These are phyloP conservation scores for Rhopalosiphum padi DNA, from an alignment of 1,140 invertebrate species.

Conservation along the genomic window DNA sequence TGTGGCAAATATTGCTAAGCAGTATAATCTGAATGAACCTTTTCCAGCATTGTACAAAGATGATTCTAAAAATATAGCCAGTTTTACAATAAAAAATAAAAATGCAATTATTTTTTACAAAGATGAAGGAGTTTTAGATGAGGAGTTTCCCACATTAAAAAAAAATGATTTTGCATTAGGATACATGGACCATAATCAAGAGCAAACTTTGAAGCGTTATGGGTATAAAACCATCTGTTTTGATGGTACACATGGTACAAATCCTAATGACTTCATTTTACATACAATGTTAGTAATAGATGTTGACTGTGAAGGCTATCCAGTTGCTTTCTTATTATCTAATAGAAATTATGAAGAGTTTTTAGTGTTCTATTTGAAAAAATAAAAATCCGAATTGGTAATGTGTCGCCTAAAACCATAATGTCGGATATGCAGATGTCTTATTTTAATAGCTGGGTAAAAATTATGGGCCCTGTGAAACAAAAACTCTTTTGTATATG, in stretches of 20 bases:
- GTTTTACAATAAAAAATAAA: no score
- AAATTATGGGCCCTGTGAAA: neutral
- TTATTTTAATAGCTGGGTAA: slow-evolving; percentile 30
- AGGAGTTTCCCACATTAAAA: neutral
- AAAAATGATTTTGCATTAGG: slow-evolving; percentile 29
- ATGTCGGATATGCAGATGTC: slow-evolving; percentile 22
- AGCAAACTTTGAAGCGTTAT: slow-evolving; percentile 13
- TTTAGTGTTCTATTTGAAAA: neutral
- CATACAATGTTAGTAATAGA: slow-evolving; percentile 19
- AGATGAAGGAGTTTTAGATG: neutral
- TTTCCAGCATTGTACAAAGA: no score
- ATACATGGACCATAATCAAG: slow-evolving; percentile 11
- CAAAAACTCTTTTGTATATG: slow-evolving; percentile 6
- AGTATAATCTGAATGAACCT: no score
- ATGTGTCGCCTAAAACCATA: neutral
- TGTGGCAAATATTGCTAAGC: no score
- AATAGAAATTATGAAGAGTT: slow-evolving; percentile 24
- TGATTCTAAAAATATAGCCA: no score
- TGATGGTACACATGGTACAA: slow-evolving; percentile 27
- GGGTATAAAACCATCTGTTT: neutral
- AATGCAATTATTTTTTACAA: no score
- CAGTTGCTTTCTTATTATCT: slow-evolving; percentile 26
- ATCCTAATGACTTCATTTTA: neutral
- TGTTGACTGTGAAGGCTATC: slow-evolving; percentile 26
- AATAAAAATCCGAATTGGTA: slow-evolving; percentile 28